Base-by-base conservation (phyloP, 2,797 vertebrate species). In the Coendou prehensilis region DNA sequence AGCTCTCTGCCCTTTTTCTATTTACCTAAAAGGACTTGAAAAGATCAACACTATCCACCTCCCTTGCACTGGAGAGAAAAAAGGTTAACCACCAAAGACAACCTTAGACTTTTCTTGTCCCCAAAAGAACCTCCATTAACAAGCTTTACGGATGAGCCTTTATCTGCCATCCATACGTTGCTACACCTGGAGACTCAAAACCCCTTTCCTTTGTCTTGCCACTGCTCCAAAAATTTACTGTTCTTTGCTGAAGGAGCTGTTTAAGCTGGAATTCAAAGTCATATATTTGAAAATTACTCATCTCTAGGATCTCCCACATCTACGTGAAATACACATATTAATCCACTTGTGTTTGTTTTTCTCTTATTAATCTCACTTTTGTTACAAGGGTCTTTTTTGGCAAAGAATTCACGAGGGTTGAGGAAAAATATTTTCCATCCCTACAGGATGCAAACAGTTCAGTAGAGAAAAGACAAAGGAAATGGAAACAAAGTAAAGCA, bases 1-100 rank as follows among this genome's bases (percentile, higher is more conserved):
- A 52, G 1, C 37, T 23, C 23, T 71, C 37, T 33, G 13, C 26
- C 14, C 26, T 71, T 10, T 50, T 30, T 45, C n/a, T 10, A 5
- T 57, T 57, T n/a, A 13, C 52, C 28, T 22, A 52, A 63, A 89
- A 47, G 4, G 7, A 59, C 5, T 61, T 50, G 17, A 14, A 45
- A 79, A 71, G 63, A 18, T 6, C 4, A 5, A 28, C 23, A 41
- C 23, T 57, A 17, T 0, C 8, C 5, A 2, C 0, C 9, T 5
- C 1, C n/a, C 45, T 22, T 37, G 56, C 22, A 14, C 5, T 45
- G 30, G 9, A 9, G 6, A 73, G 37, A 45, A n/a, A 37, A 30
- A 52, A 20, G 4, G 2, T 50, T 17, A 33, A 47, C 4, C 45
- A 52, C 17, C n/a, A 5, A 63, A 41, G 57, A 33, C 26, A 63